Percentiles rank a stretch among this genome's conserved stretches.
These are phyloP conservation scores for Sus scrofa DNA, from an alignment of 2,113 vertebrate genomes.

Conservation along the genomic window DNA sequence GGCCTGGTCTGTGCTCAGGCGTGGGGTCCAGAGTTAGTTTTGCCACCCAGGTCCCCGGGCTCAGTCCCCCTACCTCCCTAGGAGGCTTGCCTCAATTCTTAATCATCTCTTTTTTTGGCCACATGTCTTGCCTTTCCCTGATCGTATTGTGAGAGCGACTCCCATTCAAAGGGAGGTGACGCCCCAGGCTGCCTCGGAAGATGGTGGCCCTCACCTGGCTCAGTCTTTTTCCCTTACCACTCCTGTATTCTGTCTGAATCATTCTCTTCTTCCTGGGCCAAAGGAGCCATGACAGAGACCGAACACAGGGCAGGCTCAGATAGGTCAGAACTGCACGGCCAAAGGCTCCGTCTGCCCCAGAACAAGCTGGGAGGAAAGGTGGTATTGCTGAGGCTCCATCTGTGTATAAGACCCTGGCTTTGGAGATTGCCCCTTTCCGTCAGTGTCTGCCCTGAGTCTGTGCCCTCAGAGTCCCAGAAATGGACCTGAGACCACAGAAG, in stretches of 20 bases:
- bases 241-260: not conserved
- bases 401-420: not conserved
- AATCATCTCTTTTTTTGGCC: constrained; percentile 33
- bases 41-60: not conserved
- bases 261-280: constrained; percentile 40
- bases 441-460: not conserved
- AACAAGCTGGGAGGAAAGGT: not conserved
- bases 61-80: constrained; percentile 49
- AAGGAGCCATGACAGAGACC: constrained; percentile 11
- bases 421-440: not conserved
- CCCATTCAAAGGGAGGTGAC: not conserved
- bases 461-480: not conserved
- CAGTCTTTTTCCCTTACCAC: not conserved
- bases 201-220: not conserved
- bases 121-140: constrained; percentile 61
- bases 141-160: not conserved
- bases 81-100: constrained; percentile 34
- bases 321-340: not conserved
- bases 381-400: not conserved
- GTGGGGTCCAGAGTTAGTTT: not conserved
- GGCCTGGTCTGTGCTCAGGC: constrained; percentile 31
- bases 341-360: not conserved
- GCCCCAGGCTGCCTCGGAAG: not conserved
- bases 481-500: constrained; percentile 7
- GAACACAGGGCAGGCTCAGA: not conserved